phyloP scores from a whole-genome alignment of 2,797 vertebrate species.

The Acrossocheilus fasciatus region DNA sequence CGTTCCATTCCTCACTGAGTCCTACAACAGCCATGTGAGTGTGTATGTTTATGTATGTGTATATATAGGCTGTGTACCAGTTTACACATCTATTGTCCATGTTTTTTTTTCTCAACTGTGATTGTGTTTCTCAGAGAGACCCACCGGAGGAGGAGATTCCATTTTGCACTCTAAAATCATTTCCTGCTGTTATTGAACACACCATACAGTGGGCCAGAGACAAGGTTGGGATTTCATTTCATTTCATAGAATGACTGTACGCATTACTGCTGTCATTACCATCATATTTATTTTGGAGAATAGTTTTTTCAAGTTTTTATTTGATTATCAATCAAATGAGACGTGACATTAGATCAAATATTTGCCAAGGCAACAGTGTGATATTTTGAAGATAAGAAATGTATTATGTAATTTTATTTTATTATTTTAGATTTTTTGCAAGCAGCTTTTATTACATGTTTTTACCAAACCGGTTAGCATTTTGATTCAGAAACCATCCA shows the following conservation, averaged over 20 bases:
- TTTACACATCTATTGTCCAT: not conserved
- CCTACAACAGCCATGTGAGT: slow-evolving; percentile 98
- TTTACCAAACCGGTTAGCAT: not conserved
- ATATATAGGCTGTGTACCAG: not conserved
- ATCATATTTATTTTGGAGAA: not conserved
- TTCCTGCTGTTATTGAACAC: slow-evolving; percentile 96
- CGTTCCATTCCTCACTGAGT: slow-evolving; percentile 94
- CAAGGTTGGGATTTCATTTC: slow-evolving; percentile 81
- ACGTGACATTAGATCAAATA: not conserved
- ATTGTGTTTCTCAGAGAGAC: slow-evolving; percentile 82
- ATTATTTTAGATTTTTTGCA: not conserved
- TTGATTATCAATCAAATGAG: not conserved
- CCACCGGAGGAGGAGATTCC: slow-evolving; percentile 99
- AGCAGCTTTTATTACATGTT: not conserved
- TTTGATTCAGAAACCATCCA: not conserved
- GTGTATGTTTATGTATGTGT: not conserved
- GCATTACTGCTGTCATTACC: not conserved
- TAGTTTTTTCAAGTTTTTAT: not conserved
- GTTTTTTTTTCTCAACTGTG: not conserved
- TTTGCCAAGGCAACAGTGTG: not conserved
- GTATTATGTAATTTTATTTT: not conserved
- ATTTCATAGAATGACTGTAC: not conserved
- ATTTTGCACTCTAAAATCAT: slow-evolving; percentile 98
- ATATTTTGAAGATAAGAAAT: not conserved
- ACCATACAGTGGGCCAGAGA: slow-evolving; percentile 99